Base-by-base conservation (phyloP, 92 coral and sea anemone genomes). In the Diadumene lineata region DNA sequence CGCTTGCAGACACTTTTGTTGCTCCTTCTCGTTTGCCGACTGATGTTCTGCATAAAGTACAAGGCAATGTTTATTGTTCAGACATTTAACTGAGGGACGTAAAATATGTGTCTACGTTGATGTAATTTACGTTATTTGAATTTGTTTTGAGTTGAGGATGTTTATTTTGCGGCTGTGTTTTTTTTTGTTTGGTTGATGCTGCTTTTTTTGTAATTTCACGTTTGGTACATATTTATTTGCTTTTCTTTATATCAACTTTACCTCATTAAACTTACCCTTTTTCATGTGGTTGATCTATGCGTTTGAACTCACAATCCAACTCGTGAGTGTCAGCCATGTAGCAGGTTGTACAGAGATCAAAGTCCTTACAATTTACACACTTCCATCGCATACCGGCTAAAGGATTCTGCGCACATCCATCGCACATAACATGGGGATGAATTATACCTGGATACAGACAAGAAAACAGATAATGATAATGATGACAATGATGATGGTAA, bases 11-110 rank as follows among this genome's bases (percentile, higher is more conserved):
- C 21, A 81, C 32, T 51, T 85, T 89, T 13, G 74, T 61, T 27
- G 94, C 68, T 0, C 83, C 90, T 63, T 69, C 75, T 11, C 94
- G 80, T 34, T 68, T 50, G 7, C 90, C 94, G 53, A 85, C 94
- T 18, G 66, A 46, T 0, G 68, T 75, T 11, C 93, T 89, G 30
- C 19, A 1, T 2, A 13, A 60, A 57, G 33, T 7, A 60, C n/a
- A 24, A 27, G 18, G 19, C 31, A 31, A 26, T 17, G 18, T 31
- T 31, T 15, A 64, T 22, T 38, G 44, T 10, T 64, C 23, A 3
- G 46, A 8, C 15, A 58, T 58, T 26, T n/a, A 22, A 23, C 2
- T 56, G 23, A 7, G 65, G 31, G 16, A 31, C 17, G 0, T 21
- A 31, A n/a, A n/a, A n/a, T n/a, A n/a, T n/a, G n/a, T n/a, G n/a